Conservation (phyloP, 2,888 invertebrate species). For the Axea sp. region DNA sequence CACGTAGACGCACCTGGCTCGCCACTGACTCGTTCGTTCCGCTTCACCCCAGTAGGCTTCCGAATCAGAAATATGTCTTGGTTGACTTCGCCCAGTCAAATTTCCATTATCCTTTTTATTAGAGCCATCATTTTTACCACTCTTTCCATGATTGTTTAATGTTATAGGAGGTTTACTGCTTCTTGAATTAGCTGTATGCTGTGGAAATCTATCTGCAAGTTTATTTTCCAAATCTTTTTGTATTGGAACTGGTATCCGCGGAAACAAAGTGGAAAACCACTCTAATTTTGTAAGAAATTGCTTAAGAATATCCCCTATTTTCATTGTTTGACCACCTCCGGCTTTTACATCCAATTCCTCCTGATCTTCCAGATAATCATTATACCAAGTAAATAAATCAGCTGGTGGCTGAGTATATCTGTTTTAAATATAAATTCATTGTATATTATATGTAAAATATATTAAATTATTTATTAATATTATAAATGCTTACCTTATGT, state of each 20-base stretch:
- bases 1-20: conserved; percentile 79
- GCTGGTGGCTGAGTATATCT: conserved; percentile 98
- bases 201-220: conserved; percentile 83
- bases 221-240: conserved; percentile 93
- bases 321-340: conserved; percentile 96
- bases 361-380: conserved; percentile 96
- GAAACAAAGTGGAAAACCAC: conserved; percentile 99
- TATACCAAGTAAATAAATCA: conserved; percentile 98
- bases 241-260: conserved; percentile 98
- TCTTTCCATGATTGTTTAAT: conserved; percentile 76
- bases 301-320: conserved; percentile 94
- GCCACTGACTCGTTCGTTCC: conserved; percentile 78
- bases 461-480: too few relatives aligned
- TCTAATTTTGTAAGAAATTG: conserved; percentile 97
- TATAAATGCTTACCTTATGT: conserved; percentile 82
- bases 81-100: conserved; percentile 69
- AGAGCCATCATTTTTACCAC: conserved; percentile 65
- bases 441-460: too few relatives aligned
- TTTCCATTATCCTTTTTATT: conserved; percentile 74
- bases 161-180: conserved; percentile 78
- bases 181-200: conserved; percentile 79
- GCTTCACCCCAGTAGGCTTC: conserved; percentile 79
- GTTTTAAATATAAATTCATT: too few relatives aligned
- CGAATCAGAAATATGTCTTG: conserved; percentile 77
- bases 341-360: conserved; percentile 99